Percentiles rank a stretch among this genome's conserved stretches.
Conservation (phyloP, 2,797 vertebrate species). For the Lithobates pipiens region DNA sequence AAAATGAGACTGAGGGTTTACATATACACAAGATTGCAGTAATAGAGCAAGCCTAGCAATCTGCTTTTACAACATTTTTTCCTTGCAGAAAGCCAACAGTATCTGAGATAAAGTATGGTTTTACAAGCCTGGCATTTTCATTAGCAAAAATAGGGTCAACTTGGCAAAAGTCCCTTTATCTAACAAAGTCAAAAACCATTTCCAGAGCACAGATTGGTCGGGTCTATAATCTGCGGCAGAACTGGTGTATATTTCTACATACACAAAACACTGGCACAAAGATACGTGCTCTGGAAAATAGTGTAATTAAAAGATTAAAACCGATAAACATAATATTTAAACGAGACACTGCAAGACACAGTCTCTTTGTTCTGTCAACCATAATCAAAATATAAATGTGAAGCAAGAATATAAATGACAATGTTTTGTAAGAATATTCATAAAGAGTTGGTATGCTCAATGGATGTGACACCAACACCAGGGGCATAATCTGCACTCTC, state of each 20-base stretch:
- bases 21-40: too few relatives aligned
- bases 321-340: neutral
- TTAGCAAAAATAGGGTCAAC: too few relatives aligned
- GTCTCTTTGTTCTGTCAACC: neutral
- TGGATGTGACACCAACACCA: neutral
- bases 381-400: neutral
- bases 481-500: neutral
- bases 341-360: neutral
- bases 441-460: neutral
- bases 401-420: neutral
- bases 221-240: too few relatives aligned
- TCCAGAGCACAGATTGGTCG: too few relatives aligned
- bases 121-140: too few relatives aligned
- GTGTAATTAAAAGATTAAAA: slow-evolving; percentile 4
- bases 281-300: neutral
- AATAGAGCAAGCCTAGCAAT: too few relatives aligned
- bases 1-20: too few relatives aligned
- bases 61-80: too few relatives aligned
- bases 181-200: too few relatives aligned
- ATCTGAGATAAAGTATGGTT: too few relatives aligned
- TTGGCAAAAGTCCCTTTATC: too few relatives aligned
- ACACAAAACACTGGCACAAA: neutral
- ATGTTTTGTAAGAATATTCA: neutral
- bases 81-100: too few relatives aligned
- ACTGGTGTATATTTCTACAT: neutral